These are phyloP conservation scores for Hepsetus odoe DNA, from an alignment of 2,113 vertebrate species.

Conservation along the genomic window DNA sequence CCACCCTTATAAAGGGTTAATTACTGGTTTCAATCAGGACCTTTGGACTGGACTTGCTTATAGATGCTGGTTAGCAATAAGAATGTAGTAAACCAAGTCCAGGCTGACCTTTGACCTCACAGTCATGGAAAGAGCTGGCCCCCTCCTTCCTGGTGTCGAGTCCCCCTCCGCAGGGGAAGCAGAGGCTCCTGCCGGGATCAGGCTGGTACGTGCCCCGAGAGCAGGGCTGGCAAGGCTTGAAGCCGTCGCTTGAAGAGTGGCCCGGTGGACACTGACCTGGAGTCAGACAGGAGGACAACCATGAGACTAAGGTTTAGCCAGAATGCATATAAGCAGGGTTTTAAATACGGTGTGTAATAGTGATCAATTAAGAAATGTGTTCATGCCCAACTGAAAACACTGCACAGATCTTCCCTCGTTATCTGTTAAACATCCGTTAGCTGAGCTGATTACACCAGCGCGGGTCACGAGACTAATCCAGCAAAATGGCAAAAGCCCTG, in stretches of 20 bases:
- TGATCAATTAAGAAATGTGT: too few relatives aligned
- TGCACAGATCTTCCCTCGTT: too few relatives aligned
- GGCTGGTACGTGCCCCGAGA: slow-evolving; percentile 90
- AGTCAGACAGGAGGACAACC: slow-evolving; percentile 19
- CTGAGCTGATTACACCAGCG: too few relatives aligned
- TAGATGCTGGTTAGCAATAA: not conserved
- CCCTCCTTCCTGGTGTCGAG: slow-evolving; percentile 90
- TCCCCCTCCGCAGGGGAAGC: slow-evolving; percentile 92
- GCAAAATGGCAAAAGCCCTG: too few relatives aligned
- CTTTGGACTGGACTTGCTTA: too few relatives aligned
- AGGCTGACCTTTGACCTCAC: slow-evolving; percentile 90
- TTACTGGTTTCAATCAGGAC: too few relatives aligned
- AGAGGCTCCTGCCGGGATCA: slow-evolving; percentile 88
- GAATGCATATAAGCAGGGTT: too few relatives aligned
- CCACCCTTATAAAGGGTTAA: too few relatives aligned
- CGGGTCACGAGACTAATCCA: too few relatives aligned
- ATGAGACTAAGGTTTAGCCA: not conserved
- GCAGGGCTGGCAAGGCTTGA: slow-evolving; percentile 91
- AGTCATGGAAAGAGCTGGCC: slow-evolving; percentile 92
- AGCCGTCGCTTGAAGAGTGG: slow-evolving; percentile 87
- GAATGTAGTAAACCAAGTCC: not conserved
- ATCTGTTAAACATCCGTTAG: too few relatives aligned
- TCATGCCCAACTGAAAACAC: too few relatives aligned
- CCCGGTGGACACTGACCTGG: slow-evolving; percentile 91
- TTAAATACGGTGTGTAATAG: too few relatives aligned